Conservation (phyloP, 2,113 vertebrate genomes). For the chimpanzee (Pan troglodytes) region DNA sequence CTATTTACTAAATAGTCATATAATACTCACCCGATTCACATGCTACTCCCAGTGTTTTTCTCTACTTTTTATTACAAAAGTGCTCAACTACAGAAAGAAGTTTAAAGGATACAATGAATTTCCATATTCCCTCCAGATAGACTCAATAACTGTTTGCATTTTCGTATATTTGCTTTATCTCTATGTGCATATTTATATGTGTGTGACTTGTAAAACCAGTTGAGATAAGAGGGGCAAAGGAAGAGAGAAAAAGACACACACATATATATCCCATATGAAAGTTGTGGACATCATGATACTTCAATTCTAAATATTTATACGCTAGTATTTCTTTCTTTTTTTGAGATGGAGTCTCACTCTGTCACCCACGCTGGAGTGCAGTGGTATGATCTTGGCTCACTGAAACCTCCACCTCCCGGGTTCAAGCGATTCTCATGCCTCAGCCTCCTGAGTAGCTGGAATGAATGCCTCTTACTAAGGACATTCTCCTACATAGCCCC, state of each 20-base stretch:
- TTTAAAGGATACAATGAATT: not conserved
- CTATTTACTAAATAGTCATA: not conserved
- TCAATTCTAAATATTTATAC: not conserved
- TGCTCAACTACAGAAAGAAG: not conserved
- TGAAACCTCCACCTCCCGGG: no score
- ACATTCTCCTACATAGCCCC: not conserved
- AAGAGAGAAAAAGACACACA: not conserved
- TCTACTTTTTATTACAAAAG: not conserved
- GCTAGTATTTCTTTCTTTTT: no score
- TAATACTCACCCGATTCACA: not conserved
- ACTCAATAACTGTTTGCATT: not conserved
- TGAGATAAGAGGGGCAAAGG: not conserved
- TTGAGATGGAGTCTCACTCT: no score
- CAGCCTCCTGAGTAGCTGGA: no score
- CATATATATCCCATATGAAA: not conserved
- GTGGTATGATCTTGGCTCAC: no score
- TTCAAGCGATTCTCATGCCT: no score
- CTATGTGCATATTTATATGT: not conserved
- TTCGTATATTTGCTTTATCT: not conserved
- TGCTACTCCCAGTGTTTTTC: not conserved
- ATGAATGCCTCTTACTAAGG: not conserved
- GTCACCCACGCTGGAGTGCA: no score
- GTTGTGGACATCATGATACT: not conserved
- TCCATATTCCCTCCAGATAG: not conserved
- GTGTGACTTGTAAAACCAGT: not conserved